Evolutionary conservation across 1,140 invertebrate genomes (phyloP), one percentile per base, ranked within the genome.

Genomic region (Caenorhabditis latens): DNA sequence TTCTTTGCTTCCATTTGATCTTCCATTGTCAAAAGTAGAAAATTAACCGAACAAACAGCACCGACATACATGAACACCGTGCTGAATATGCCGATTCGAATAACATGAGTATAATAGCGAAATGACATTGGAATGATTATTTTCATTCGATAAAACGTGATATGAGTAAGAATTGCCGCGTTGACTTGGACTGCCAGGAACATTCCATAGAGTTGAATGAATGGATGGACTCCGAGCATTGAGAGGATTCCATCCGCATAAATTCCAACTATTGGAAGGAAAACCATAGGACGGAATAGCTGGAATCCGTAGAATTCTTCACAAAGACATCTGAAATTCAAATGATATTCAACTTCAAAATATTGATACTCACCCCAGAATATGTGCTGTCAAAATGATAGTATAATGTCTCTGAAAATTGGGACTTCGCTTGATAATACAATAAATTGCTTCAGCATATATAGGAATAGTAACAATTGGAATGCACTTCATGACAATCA

Each of bases 231-330:
- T 46, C 71, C 71, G 4, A 79, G n/a, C 43, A 48, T 50, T 9
- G 71, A 79, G 3, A 79, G 71, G 4, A 79, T 79, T 21, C 71
- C 71, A 50, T 79, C 71, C 24, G 71, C 71, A 79, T 79, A 79
- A 6, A 79, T 53, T 79, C 71, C 71, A 50, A 50, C 46, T 8
- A 79, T 42, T 8, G 71, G 71, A 43, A 50, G 8, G 21, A 79
- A 79, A 21, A 79, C 71, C 71, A 79, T 79, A 13, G 71, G 71
- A 50, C 71, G 71, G n/a, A 79, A 79, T 11, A 79, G n/a, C 24
- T 79, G 43, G 53, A 79, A 79, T 24, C 71, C 71, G 24, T 79
- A 79, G 13, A 48, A 79, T 24, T 79, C 71, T 53, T 79, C 71
- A 50, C 24, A 48, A 2, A 79, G 71, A 14, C 71, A 50, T 50